phyloP scores from a whole-genome alignment of 2,888 invertebrate genomes.

The Thysanoteuthis rhombus region DNA sequence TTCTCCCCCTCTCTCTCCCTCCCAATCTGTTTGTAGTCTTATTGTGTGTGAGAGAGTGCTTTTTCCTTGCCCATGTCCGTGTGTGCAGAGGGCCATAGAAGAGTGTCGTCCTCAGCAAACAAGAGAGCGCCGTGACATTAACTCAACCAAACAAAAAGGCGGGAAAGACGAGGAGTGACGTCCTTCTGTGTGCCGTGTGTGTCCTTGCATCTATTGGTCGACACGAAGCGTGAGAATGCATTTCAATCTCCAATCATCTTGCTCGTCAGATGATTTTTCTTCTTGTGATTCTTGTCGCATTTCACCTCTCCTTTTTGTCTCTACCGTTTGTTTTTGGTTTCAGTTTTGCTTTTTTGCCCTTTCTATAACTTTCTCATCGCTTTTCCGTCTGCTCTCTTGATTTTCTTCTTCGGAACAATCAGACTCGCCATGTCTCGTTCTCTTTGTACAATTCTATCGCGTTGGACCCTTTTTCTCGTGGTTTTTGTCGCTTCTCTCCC shows the following conservation, averaged over 20 bases:
- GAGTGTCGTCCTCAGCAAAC: neutral
- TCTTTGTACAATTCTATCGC: too few species aligned
- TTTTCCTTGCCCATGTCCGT: neutral
- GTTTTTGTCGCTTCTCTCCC: too few species aligned
- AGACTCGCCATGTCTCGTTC: too few species aligned
- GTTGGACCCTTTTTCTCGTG: too few species aligned
- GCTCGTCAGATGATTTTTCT: neutral
- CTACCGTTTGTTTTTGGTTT: too few species aligned
- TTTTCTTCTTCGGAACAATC: too few species aligned
- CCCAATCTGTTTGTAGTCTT: too few species aligned
- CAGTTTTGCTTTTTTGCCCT: too few species aligned
- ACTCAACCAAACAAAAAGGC: neutral
- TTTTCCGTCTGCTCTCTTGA: too few species aligned
- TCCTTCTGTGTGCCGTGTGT: neutral
- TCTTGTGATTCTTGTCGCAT: neutral
- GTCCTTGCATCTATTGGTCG: neutral
- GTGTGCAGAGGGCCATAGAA: neutral
- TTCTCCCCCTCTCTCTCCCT: neutral
- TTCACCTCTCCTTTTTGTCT: too few species aligned
- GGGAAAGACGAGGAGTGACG: neutral
- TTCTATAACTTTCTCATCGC: too few species aligned
- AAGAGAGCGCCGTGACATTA: neutral
- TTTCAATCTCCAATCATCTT: neutral
- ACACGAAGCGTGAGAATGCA: neutral
- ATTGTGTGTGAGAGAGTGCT: neutral